Conservation (phyloP, 2,888 invertebrate genomes). For the Dynastes grantii region DNA sequence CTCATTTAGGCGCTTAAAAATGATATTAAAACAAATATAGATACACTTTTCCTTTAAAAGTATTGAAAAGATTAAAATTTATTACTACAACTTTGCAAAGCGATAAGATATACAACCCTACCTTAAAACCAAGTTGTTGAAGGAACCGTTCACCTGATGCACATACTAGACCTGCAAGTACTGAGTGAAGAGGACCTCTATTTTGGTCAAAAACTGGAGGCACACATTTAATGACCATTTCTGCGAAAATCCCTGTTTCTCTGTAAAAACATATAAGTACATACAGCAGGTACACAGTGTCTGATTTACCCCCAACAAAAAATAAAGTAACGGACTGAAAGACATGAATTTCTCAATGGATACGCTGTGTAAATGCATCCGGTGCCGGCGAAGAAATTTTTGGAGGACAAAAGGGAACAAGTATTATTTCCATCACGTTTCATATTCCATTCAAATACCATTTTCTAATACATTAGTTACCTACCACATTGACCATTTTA, state of each 20-base stretch:
- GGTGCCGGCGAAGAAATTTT: too few relatives aligned
- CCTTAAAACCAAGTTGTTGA: not conserved
- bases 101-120: not conserved
- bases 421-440: conserved; percentile 8
- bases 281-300: not conserved
- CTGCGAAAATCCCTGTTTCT: conserved; percentile 1
- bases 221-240: not conserved
- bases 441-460: too few relatives aligned
- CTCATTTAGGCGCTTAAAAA: too few relatives aligned
- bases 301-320: not conserved
- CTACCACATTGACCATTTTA: not conserved
- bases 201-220: not conserved
- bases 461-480: too few relatives aligned
- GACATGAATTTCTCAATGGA: not conserved
- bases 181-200: not conserved
- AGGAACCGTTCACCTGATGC: not conserved
- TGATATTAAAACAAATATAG: too few relatives aligned
- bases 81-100: not conserved
- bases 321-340: not conserved
- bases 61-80: not conserved
- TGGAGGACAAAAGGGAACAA: not conserved
- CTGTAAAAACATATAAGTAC: not conserved
- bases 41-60: too few relatives aligned
- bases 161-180: not conserved
- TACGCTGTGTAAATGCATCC: not conserved